Evolutionary conservation across 2,888 invertebrate genomes (phyloP).

Genomic region (Meghimatium bilineatum): DNA sequence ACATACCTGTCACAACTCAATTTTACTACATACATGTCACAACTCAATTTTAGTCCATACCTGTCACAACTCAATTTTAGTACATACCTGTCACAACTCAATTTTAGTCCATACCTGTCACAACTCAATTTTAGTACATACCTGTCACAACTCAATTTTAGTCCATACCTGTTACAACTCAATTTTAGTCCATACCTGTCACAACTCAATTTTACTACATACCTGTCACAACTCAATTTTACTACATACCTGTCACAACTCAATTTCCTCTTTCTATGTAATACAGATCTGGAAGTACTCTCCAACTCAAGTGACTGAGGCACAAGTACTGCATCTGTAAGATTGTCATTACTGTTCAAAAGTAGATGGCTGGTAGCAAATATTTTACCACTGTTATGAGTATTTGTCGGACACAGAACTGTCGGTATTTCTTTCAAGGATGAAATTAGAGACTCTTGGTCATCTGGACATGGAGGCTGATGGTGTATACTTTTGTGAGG

Average conservation of each 20-base stretch:
- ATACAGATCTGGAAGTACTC: background rate
- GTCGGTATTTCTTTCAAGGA: background rate
- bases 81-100: no score
- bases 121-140: no score
- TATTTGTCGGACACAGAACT: background rate
- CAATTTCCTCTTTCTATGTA: slow-evolving; percentile 13
- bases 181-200: no score
- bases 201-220: no score
- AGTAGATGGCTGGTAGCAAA: background rate
- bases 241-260: slow-evolving; percentile 1
- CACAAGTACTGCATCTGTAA: background rate
- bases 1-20: no score
- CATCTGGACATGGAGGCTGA: background rate
- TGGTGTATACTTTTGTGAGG: background rate
- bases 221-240: no score
- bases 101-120: no score
- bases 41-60: no score
- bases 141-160: no score
- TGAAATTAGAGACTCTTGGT: background rate
- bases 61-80: no score
- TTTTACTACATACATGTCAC: no score
- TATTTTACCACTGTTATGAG: background rate
- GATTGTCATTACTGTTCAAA: background rate
- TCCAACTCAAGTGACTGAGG: background rate
- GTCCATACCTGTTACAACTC: no score